These are phyloP conservation scores for Drosophila orena DNA, from an alignment of 1,140 invertebrate genomes.

Conservation along the genomic window DNA sequence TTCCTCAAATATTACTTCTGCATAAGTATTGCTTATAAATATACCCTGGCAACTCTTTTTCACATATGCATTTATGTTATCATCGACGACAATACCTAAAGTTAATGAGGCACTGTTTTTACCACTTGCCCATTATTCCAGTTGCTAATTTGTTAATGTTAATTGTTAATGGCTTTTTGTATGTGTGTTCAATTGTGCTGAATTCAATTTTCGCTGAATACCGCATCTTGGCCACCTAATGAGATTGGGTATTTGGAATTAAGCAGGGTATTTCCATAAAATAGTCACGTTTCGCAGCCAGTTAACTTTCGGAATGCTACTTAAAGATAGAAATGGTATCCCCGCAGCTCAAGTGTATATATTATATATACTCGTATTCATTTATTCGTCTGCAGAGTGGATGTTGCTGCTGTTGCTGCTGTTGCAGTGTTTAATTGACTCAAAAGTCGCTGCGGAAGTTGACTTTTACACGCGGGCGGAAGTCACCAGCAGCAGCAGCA, in stretches of 20 bases:
- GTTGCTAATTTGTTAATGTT: conserved; percentile 13
- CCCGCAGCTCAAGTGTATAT: background rate
- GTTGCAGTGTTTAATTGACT: conserved; percentile 71
- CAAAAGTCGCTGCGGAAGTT: conserved; percentile 71
- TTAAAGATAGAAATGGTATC: conserved; percentile 13
- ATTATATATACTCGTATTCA: background rate
- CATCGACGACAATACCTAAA: conserved; percentile 10
- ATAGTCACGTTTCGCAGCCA: conserved; percentile 15
- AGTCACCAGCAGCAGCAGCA: conserved; percentile 27
- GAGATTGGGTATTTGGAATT: background rate
- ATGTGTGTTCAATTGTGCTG: conserved; percentile 5
- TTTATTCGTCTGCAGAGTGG: conserved; percentile 4
- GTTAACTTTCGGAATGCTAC: conserved; percentile 8
- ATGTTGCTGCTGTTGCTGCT: conserved; percentile 31
- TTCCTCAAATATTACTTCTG: too few species aligned
- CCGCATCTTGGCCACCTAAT: conserved; percentile 1
- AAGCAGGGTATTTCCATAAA: conserved; percentile 15
- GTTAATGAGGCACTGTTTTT: conserved; percentile 31
- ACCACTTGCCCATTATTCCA: conserved; percentile 18
- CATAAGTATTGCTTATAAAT: background rate
- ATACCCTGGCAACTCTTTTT: background rate
- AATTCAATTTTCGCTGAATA: background rate
- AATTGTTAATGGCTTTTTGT: conserved; percentile 2
- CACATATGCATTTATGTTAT: conserved; percentile 10
- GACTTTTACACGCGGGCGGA: conserved; percentile 67